Evolutionary conservation across 1,140 invertebrate genomes (phyloP), one percentile per base, ranked within the genome.

Genomic region (Papilio dardanus): DNA sequence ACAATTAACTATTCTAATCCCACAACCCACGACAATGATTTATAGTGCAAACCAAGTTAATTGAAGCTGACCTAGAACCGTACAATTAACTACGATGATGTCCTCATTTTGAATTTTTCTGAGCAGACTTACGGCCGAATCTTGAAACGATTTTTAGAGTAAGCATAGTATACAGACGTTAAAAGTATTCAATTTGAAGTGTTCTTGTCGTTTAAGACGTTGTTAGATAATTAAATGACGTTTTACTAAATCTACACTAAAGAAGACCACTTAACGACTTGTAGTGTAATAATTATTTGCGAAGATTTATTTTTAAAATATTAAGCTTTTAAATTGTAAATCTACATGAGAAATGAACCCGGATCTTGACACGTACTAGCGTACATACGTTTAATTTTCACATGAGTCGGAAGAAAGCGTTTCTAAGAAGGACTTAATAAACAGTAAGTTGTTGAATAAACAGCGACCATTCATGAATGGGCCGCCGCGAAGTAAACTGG

Each of bases 381-480:
- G 21, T 28, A 24, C 54, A 24, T 4, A 58, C 54, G 54, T 62
- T 30, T 30, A 62, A 62, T 28, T 62, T 62, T 62, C 24, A 62
- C 54, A 62, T 30, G 12, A 14, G 54, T 28, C 3, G 54, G 54
- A 62, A 62, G 54, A 62, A 62, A 62, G 54, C 54, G 21, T 28
- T 62, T 62, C 54, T 62, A 62, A 28, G 54, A 62, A 62, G 12
- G 54, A 28, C 54, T 62, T 62, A 62, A 62, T 62, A 62, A 62
- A 62, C 24, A 62, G 54, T 62, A 62, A 62, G 54, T 62, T 62
- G 54, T 62, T 62, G 54, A 62, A 12, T 28, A 62, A 62, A 62
- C 54, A 62, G 24, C 30, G 54, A 62, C 54, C 54, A 62, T 62
- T 62, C 54, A 62, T 62, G 24, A 62, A 62, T 62, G 24, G 21